Percentiles rank a stretch among this genome's conserved stretches.
phyloP scores from a whole-genome alignment of 2,113 vertebrate species.

The Mixornis gularis region DNA sequence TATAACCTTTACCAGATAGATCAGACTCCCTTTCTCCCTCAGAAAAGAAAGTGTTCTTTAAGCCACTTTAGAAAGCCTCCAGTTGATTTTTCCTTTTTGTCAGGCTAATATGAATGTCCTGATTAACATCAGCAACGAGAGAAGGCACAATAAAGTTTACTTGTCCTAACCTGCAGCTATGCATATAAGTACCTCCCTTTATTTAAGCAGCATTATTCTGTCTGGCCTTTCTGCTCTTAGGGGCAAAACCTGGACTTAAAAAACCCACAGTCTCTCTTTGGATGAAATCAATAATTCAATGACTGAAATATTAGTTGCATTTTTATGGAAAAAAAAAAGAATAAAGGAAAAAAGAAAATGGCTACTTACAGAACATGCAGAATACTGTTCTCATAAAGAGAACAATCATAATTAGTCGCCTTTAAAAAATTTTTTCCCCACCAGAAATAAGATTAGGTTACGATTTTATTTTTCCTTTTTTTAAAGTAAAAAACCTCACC shows the following conservation, averaged over 20 bases:
- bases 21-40: not conserved
- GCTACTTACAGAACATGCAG: not conserved
- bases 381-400: not conserved
- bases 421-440: not conserved
- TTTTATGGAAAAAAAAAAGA: not conserved
- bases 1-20: not conserved
- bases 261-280: not conserved
- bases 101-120: not conserved
- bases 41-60: not conserved
- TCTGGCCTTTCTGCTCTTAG: not conserved
- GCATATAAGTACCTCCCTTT: not conserved
- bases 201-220: not conserved
- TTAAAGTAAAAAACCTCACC: not conserved
- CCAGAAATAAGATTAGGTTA: not conserved
- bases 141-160: conserved; percentile 36
- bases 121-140: conserved; percentile 34
- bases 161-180: conserved; percentile 43
- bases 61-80: not conserved
- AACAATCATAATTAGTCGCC: not conserved
- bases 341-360: not conserved
- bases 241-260: not conserved
- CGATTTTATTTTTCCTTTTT: not conserved
- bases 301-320: not conserved
- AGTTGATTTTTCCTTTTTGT: not conserved
- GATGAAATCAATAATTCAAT: not conserved